Evolutionary conservation across 2,113 vertebrate genomes (phyloP).

Genomic region (Lampris megalopsis): DNA sequence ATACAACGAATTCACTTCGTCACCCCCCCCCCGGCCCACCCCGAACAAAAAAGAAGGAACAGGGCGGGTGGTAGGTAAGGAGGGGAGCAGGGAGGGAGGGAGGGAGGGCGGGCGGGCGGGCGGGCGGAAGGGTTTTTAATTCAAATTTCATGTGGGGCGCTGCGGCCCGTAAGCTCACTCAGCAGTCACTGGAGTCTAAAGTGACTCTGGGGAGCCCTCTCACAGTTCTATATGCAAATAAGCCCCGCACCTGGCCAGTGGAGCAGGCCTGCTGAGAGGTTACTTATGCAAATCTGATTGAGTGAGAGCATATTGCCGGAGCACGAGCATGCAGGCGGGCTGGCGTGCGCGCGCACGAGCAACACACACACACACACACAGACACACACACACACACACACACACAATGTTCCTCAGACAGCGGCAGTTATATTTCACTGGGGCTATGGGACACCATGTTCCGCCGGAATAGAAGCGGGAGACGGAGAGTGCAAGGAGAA

Average conservation of each 20-base stretch:
- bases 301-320: slow-evolving; percentile 97
- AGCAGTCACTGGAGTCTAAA: slow-evolving; percentile 98
- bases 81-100: slow-evolving; percentile 59
- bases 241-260: slow-evolving; percentile 96
- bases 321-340: slow-evolving; percentile 73
- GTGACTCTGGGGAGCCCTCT: slow-evolving; percentile 99
- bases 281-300: slow-evolving; percentile 99
- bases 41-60: too few relatives aligned
- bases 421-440: slow-evolving; percentile 94
- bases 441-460: slow-evolving; percentile 78
- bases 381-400: slow-evolving; percentile 61
- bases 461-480: slow-evolving; percentile 64
- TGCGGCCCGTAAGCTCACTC: too few relatives aligned
- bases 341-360: slow-evolving; percentile 21
- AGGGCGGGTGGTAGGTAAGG: slow-evolving; percentile 49
- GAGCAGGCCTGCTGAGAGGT: slow-evolving; percentile 97
- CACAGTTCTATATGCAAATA: slow-evolving; percentile 99
- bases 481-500: slow-evolving; percentile 42
- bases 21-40: too few relatives aligned
- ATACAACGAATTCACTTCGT: too few relatives aligned
- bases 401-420: slow-evolving; percentile 86
- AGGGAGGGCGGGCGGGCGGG: slow-evolving; percentile 61
- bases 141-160: slow-evolving; percentile 99
- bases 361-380: slow-evolving; percentile 25
- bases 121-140: slow-evolving; percentile 96